Evolutionary conservation across 2,888 invertebrate species (phyloP).

Genomic region (Antheraea assamensis): DNA sequence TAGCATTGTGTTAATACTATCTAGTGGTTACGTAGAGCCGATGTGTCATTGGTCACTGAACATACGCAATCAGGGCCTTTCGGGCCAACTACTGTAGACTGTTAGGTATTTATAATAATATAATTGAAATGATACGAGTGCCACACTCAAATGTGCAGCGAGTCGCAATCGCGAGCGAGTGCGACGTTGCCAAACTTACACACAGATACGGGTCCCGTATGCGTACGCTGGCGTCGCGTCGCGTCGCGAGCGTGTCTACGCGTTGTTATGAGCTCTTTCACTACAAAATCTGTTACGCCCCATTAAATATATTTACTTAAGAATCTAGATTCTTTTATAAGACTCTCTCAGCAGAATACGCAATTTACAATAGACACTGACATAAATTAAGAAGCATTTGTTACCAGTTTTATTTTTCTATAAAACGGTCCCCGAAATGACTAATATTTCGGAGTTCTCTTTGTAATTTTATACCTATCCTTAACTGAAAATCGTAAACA

Average conservation of each 20-base stretch:
- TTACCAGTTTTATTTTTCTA: not conserved
- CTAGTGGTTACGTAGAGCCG: conserved; percentile 63
- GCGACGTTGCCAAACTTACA: conserved; percentile 70
- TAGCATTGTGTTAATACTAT: conserved; percentile 70
- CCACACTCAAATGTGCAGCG: conserved; percentile 56
- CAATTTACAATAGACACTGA: not conserved
- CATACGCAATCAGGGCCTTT: conserved; percentile 38
- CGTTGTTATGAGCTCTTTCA: conserved; percentile 43
- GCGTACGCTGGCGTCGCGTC: conserved; percentile 24
- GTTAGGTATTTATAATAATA: conserved; percentile 46
- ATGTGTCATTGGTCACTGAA: conserved; percentile 68
- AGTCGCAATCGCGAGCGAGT: conserved; percentile 43
- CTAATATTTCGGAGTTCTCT: not conserved
- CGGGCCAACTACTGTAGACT: conserved; percentile 55
- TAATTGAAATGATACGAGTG: conserved; percentile 54
- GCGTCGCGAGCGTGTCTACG: conserved; percentile 24
- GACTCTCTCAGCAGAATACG: not conserved
- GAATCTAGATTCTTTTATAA: not conserved
- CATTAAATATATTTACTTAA: not conserved
- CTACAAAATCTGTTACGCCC: conserved; percentile 9
- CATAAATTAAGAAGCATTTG: not conserved
- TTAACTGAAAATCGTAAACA: not conserved
- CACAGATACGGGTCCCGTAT: conserved; percentile 50
- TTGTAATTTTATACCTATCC: not conserved
- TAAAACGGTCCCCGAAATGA: not conserved